Conservation (phyloP, 2,888 invertebrate genomes). For the Drosophila nigricruria region DNA sequence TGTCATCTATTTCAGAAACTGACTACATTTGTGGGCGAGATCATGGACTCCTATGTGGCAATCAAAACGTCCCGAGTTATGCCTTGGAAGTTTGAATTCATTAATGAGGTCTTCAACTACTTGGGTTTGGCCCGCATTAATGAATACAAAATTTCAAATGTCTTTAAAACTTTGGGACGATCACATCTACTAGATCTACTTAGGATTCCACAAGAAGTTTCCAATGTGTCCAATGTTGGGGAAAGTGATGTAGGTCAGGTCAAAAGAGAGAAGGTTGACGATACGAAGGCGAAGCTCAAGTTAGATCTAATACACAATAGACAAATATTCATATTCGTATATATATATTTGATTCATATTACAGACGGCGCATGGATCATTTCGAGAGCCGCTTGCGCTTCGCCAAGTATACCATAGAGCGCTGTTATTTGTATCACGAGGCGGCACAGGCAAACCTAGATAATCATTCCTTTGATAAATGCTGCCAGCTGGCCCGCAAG, state of each 20-base stretch:
- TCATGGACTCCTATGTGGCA: slow-evolving; percentile 82
- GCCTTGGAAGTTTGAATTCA: slow-evolving; percentile 84
- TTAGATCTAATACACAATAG: slow-evolving; percentile 28
- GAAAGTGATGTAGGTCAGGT: slow-evolving; percentile 36
- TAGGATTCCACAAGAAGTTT: slow-evolving; percentile 48
- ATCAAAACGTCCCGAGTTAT: slow-evolving; percentile 83
- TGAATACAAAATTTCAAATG: slow-evolving; percentile 63
- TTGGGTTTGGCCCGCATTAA: slow-evolving; percentile 82
- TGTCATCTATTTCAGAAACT: slow-evolving; percentile 65
- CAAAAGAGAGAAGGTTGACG: slow-evolving; percentile 59
- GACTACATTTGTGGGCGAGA: slow-evolving; percentile 74
- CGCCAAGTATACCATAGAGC: slow-evolving; percentile 78
- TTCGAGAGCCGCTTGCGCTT: slow-evolving; percentile 79
- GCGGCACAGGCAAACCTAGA: slow-evolving; percentile 73
- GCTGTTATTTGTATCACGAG: slow-evolving; percentile 78
- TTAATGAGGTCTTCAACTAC: slow-evolving; percentile 83
- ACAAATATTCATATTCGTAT: neutral
- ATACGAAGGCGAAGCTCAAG: slow-evolving; percentile 64
- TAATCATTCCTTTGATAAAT: slow-evolving; percentile 74
- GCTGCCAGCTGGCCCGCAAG: slow-evolving; percentile 74
- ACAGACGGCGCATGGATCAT: slow-evolving; percentile 64
- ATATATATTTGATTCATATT: neutral
- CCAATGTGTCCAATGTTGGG: slow-evolving; percentile 19
- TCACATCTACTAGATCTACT: slow-evolving; percentile 65
- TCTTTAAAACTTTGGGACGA: slow-evolving; percentile 40